Base-by-base conservation (phyloP, 2,888 invertebrate species). In the Octonoba sinensis region DNA sequence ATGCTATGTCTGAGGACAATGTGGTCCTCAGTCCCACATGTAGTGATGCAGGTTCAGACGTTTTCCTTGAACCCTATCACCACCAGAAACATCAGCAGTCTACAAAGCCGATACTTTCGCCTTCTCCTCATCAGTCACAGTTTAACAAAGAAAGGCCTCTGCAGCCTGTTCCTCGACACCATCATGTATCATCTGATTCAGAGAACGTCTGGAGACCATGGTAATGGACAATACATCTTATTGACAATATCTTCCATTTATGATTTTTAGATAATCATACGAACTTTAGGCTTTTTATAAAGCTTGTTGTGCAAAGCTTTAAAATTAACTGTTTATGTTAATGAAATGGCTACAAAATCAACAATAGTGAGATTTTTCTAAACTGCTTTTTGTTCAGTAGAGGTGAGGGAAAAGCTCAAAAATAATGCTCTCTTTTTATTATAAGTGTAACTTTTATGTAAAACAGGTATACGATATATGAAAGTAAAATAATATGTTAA, bases 121-220 rank as follows among this genome's bases (percentile, higher is more conserved):
- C 81, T 11, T n/a, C 56, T 3, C 65, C 60, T 11, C 66, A 60
- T 46, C 65, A 44, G 4, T 70, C 70, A 15, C 27, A 27, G 1
- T 62, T 51, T 4, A n/a, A 60, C 13, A 56, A 77, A 8, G 64
- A 70, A n/a, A 77, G 60, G 56, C 62, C 60, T 24, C n/a, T 54
- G 22, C 54, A 47, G 15, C 16, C 27, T 27, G 49, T 66, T 27
- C 65, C 59, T 3, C 66, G 57, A 15, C 70, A 81, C 18, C 62
- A 57, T 6, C 60, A 67, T 56, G 47, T 59, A 15, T n/a, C 15
- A 49, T 49, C 69, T 3, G 82, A 82, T 51, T 44, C 75, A 3
- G 81, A 83, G 56, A 67, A 65, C 16, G 83, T 83, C 1, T 83
- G 83, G 83, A 66, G 83, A 13, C 83, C 83, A 0, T 83, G 83